Evolutionary conservation across 2,797 vertebrate genomes (phyloP).

Genomic region (Octomys mimax): DNA sequence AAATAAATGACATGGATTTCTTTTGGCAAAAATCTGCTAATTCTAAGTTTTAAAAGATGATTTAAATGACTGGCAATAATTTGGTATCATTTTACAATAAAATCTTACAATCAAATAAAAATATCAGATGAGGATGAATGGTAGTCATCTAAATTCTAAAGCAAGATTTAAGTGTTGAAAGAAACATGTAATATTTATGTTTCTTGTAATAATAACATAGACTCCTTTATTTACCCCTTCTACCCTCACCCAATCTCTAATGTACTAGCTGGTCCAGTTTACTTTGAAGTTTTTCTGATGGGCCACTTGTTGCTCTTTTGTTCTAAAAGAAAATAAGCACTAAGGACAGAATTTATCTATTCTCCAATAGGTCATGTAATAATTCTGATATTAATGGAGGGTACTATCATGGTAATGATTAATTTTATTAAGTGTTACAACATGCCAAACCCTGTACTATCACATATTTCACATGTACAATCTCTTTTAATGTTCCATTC

Average conservation of each 20-base stretch:
- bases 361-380: slow-evolving; percentile 24
- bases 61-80: background rate
- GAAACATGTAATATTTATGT: background rate
- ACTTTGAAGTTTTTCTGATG: slow-evolving; percentile 11
- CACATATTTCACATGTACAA: background rate
- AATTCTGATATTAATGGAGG: slow-evolving; percentile 37
- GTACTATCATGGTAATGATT: background rate
- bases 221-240: slow-evolving; percentile 39
- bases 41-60: background rate
- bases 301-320: slow-evolving; percentile 46
- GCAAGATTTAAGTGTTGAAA: slow-evolving; percentile 57
- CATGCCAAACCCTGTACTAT: background rate
- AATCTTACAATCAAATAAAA: background rate
- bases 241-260: background rate
- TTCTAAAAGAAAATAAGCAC: slow-evolving; percentile 35
- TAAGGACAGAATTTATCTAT: slow-evolving; percentile 37
- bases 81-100: slow-evolving; percentile 19
- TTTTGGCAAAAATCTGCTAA: slow-evolving; percentile 17
- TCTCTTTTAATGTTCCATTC: background rate
- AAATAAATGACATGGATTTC: slow-evolving; percentile 38
- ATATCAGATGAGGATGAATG: slow-evolving; percentile 23
- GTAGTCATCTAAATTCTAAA: slow-evolving; percentile 56
- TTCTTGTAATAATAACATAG: background rate
- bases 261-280: background rate
- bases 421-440: slow-evolving; percentile 36